Evolutionary conservation across 2,888 invertebrate genomes (phyloP).

Genomic region (Lepidochitona cinerea): DNA sequence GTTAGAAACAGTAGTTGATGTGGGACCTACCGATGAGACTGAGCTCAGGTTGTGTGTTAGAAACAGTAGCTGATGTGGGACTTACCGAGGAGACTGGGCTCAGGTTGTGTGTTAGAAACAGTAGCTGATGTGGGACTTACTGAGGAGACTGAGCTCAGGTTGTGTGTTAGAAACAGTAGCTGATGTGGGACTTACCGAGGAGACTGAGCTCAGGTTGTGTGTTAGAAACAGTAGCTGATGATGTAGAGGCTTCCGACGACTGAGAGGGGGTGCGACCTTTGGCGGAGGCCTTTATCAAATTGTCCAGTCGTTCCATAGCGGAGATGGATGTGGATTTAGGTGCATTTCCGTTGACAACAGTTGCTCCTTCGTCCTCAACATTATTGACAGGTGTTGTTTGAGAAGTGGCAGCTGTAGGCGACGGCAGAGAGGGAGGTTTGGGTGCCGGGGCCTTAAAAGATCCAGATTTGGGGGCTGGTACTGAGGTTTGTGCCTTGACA

Average conservation of each 20-base stretch:
- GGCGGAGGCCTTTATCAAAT: slow-evolving; percentile 80
- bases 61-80: no score
- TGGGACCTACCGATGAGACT: no score
- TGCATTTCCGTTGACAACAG: slow-evolving; percentile 14
- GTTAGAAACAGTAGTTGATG: no score
- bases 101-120: no score
- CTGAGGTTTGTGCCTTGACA: slow-evolving; percentile 21
- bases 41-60: no score
- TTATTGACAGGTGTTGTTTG: no score
- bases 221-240: slow-evolving; percentile 11
- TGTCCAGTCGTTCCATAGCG: slow-evolving; percentile 79
- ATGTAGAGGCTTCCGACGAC: slow-evolving; percentile 14
- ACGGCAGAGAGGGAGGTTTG: slow-evolving; percentile 9
- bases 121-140: no score
- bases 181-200: slow-evolving; percentile 47
- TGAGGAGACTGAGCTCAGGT: no score
- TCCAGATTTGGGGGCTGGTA: slow-evolving; percentile 24
- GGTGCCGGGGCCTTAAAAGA: background rate
- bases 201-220: slow-evolving; percentile 32
- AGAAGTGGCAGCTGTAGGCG: slow-evolving; percentile 63
- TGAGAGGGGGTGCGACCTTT: slow-evolving; percentile 73
- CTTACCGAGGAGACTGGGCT: no score
- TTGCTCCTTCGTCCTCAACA: slow-evolving; percentile 66
- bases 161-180: no score
- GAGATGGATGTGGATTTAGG: slow-evolving; percentile 49